Conservation (phyloP, 2,888 invertebrate species). For the Calameuta pallipes region DNA sequence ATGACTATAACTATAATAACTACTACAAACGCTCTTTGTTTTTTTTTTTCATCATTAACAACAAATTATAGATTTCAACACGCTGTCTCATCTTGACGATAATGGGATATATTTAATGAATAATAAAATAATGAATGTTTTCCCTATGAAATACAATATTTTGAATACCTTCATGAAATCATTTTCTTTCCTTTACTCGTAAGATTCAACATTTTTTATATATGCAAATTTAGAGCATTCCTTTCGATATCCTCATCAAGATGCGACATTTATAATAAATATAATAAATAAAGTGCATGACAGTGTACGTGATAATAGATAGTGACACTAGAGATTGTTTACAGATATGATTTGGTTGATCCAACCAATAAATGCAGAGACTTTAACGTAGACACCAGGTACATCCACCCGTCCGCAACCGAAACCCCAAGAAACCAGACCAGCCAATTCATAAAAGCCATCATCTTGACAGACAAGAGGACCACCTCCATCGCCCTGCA, state of each 20-base stretch:
- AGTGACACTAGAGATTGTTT: slow-evolving; percentile 78
- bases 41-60: background rate
- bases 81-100: background rate
- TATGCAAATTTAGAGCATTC: background rate
- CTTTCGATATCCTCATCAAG: background rate
- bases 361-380: slow-evolving; percentile 96
- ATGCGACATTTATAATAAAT: background rate
- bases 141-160: background rate
- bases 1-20: background rate
- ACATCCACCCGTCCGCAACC: slow-evolving; percentile 93
- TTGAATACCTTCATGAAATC: background rate
- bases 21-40: background rate
- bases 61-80: background rate
- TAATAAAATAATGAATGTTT: background rate
- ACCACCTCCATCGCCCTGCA: slow-evolving; percentile 92
- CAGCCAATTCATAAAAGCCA: slow-evolving; percentile 92
- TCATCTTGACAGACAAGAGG: slow-evolving; percentile 93
- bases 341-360: slow-evolving; percentile 97
- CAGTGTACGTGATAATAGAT: background rate
- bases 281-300: background rate
- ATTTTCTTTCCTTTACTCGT: background rate
- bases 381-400: slow-evolving; percentile 97
- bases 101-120: background rate
- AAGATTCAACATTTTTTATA: background rate
- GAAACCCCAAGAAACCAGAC: slow-evolving; percentile 95